These are phyloP conservation scores for Lymantria monacha DNA, from an alignment of 2,888 invertebrate species.

Conservation along the genomic window DNA sequence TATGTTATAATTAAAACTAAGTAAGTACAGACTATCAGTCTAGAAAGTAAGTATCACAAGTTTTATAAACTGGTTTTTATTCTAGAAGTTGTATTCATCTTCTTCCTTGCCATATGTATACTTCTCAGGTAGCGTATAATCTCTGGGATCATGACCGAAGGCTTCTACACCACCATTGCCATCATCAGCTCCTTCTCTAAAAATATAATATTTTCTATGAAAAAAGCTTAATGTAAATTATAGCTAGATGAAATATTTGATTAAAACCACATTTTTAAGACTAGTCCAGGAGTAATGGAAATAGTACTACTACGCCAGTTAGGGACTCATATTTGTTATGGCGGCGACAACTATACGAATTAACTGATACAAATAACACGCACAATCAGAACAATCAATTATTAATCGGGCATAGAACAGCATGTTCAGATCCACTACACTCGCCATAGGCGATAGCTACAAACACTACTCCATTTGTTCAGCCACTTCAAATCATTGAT, in stretches of 20 bases:
- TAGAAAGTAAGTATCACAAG: slow-evolving; percentile 18
- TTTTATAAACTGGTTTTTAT: slow-evolving; percentile 3
- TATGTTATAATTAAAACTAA: too few species aligned
- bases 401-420: too few species aligned
- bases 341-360: too few species aligned
- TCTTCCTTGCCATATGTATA: slow-evolving; percentile 67
- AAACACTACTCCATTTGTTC: too few species aligned
- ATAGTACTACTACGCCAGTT: too few species aligned
- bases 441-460: too few species aligned
- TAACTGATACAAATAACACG: too few species aligned
- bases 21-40: slow-evolving; percentile 24
- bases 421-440: too few species aligned
- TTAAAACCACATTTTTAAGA: neutral
- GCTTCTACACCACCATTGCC: slow-evolving; percentile 73
- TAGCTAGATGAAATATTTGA: neutral
- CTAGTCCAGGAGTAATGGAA: neutral
- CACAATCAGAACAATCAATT: too few species aligned
- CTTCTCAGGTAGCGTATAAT: slow-evolving; percentile 68
- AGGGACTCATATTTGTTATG: too few species aligned
- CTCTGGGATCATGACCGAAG: slow-evolving; percentile 65
- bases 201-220: slow-evolving; percentile 12
- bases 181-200: slow-evolving; percentile 60
- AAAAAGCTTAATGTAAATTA: neutral
- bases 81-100: slow-evolving; percentile 63
- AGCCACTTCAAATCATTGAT: too few species aligned